Base-by-base conservation (phyloP, 2,888 invertebrate genomes). In the Ligdia adustata region DNA sequence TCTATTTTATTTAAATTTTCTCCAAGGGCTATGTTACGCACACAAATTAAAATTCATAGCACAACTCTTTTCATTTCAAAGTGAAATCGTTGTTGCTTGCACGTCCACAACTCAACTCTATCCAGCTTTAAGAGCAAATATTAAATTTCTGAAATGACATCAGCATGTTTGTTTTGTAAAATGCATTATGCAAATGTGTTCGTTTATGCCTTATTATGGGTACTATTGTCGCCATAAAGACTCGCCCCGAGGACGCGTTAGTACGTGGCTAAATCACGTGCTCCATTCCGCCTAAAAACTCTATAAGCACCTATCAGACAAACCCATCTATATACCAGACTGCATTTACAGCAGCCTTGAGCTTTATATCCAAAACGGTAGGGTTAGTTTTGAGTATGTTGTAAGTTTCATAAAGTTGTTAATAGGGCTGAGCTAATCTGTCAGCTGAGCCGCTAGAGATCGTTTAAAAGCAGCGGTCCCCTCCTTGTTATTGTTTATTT, bases 401-500 rank as follows among this genome's bases (percentile, higher is more conserved):
- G 63, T 51, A 67, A 53, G 59, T 61, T 50, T n/a, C 1, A 11
- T 65, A 67, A 72, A 49, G 68, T 75, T 72, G 77, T 65, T 73
- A 73, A 75, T 80, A 69, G 79, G 81, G 80, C 11, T 67, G 66
- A 69, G 80, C 83, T 90, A 89, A 90, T 90, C 89, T 87, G 84
- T 82, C 84, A 88, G 88, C 86, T 86, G 86, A 88, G 83, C 79
- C 79, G 70, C 73, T 77, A 74, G 79, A 87, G 84, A 86, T 84
- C 86, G 84, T 84, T 86, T 86, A 83, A 88, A 88, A 88, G 88
- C 86, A 72, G 70, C 74, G 74, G 81, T 82, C 84, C 82, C 75
- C 62, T 73, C 55, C 72, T 67, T 83, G 82, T 86, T 87, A 88
- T 89, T 90, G 89, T 90, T 89, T 90, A 84, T 89, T 89, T 90